These are phyloP conservation scores for Aeoliscus strigatus DNA, from an alignment of 2,797 vertebrate genomes.

Conservation along the genomic window DNA sequence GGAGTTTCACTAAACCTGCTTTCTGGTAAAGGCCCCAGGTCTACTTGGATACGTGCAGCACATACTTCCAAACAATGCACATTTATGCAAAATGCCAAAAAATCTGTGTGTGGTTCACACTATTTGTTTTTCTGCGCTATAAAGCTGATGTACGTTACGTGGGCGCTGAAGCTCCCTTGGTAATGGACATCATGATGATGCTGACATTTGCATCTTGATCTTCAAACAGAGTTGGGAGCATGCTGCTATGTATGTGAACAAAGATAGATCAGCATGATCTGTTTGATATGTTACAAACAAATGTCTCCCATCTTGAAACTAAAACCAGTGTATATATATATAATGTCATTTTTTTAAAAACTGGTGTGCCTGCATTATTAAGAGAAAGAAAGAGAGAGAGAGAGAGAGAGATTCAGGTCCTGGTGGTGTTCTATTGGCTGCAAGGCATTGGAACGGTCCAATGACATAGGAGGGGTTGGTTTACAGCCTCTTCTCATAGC, in stretches of 20 bases:
- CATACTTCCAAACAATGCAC: background rate
- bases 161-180: background rate
- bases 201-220: background rate
- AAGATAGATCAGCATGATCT: conserved; percentile 8
- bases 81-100: background rate
- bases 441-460: conserved; percentile 33
- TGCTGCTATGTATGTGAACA: conserved; percentile 5
- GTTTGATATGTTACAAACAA: too few species aligned
- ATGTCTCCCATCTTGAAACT: too few species aligned
- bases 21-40: too few species aligned
- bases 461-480: conserved; percentile 44
- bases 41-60: background rate
- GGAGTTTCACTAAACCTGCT: too few species aligned
- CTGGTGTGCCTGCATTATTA: conserved; percentile 10
- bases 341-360: background rate
- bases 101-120: too few species aligned
- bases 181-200: background rate
- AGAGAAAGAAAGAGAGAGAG: background rate
- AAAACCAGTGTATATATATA: too few species aligned
- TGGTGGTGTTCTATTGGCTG: conserved; percentile 57
- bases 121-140: background rate
- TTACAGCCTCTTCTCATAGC: conserved; percentile 55
- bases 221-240: background rate
- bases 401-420: conserved; percentile 12
- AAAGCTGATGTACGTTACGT: conserved; percentile 1